phyloP scores from a whole-genome alignment of 2,797 vertebrate species.

The Moxostoma hubbsi region DNA sequence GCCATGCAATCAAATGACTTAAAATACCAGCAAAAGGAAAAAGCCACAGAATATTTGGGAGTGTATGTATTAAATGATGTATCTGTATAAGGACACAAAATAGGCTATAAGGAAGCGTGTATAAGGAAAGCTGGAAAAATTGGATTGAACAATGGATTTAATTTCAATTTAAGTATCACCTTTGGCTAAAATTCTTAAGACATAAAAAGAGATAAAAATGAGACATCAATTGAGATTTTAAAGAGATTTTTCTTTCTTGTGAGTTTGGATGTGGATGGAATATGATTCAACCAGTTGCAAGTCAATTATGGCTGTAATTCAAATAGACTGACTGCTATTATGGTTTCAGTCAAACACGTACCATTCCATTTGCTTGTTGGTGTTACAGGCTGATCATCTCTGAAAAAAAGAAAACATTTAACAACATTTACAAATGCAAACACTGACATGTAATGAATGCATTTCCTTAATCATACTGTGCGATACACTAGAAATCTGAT shows the following conservation, averaged over 20 bases:
- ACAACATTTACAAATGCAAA: background rate
- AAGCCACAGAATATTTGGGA: too few species aligned
- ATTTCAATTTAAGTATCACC: too few species aligned
- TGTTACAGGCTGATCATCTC: constrained; percentile 86
- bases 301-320: background rate
- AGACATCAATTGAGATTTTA: too few species aligned
- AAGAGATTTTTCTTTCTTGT: too few species aligned
- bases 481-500: background rate
- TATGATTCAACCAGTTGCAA: background rate
- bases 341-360: constrained; percentile 62
- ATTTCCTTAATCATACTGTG: background rate
- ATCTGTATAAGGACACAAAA: too few species aligned
- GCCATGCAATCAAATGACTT: constrained; percentile 4
- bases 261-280: too few species aligned
- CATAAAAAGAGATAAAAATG: too few species aligned
- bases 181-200: too few species aligned
- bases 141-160: too few species aligned
- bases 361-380: constrained; percentile 83
- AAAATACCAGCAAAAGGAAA: background rate
- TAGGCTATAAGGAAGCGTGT: too few species aligned
- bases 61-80: too few species aligned
- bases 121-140: too few species aligned
- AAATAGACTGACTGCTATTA: background rate
- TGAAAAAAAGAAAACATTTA: constrained; percentile 63
- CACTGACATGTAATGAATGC: background rate